Conservation (phyloP, 1,140 invertebrate genomes). For the Drosophila arawakana region DNA sequence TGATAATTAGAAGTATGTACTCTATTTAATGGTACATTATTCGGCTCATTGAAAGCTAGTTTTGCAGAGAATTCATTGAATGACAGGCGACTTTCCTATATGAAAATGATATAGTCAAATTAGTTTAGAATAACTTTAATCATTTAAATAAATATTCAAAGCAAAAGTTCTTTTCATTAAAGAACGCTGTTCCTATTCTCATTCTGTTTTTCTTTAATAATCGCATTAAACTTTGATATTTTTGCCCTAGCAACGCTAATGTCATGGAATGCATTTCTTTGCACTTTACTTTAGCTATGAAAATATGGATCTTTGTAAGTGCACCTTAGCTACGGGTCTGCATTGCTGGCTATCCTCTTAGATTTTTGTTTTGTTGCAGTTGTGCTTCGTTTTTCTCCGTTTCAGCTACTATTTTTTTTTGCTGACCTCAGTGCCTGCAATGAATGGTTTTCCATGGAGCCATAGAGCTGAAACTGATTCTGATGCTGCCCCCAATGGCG, state of each 20-base stretch:
- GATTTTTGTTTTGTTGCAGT: constrained; percentile 37
- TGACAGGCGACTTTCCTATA: neutral
- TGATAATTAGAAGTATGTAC: constrained; percentile 27
- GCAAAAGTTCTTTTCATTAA: neutral
- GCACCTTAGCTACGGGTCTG: constrained; percentile 19
- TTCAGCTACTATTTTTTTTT: neutral
- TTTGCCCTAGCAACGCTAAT: neutral
- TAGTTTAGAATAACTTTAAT: neutral
- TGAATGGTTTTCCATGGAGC: constrained; percentile 57
- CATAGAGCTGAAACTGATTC: constrained; percentile 13
- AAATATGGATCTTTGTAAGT: constrained; percentile 35
- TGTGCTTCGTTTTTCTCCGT: neutral
- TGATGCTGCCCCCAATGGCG: constrained; percentile 58
- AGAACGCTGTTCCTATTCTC: neutral
- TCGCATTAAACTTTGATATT: neutral
- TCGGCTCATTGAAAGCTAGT: constrained; percentile 17
- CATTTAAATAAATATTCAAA: neutral
- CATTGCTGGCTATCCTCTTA: constrained; percentile 42
- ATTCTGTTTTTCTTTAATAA: neutral
- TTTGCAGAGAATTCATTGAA: constrained; percentile 11
- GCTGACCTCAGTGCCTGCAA: constrained; percentile 67
- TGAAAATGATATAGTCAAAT: no score
- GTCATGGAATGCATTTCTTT: constrained; percentile 4
- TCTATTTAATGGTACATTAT: constrained; percentile 45
- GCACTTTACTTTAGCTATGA: constrained; percentile 11